phyloP scores from a whole-genome alignment of 2,113 vertebrate species.

The Lichenostomus cassidix region DNA sequence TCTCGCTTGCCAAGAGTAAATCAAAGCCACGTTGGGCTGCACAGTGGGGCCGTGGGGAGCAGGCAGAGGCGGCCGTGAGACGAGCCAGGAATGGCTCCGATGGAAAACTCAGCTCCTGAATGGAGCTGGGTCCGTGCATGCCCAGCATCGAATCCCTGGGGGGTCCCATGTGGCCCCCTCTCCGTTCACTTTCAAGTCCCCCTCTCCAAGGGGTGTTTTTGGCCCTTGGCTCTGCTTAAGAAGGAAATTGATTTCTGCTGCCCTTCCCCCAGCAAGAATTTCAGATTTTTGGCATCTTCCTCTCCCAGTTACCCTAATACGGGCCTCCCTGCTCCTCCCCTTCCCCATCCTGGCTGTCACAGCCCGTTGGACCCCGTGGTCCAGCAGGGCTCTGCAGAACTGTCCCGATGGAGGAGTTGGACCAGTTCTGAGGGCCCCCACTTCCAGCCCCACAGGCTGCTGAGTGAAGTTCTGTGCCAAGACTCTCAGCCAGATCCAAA shows the following conservation, averaged over 20 bases:
- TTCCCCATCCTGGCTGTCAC: neutral
- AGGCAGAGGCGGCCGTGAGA: neutral
- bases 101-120: neutral
- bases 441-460: neutral
- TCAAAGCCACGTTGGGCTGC: constrained; percentile 16
- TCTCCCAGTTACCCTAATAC: constrained; percentile 3
- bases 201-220: neutral
- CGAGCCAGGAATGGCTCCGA: accelerated
- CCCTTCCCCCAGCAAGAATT: constrained; percentile 45
- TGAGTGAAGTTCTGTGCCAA: neutral
- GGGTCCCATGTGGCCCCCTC: neutral
- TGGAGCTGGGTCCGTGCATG: neutral
- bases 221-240: neutral
- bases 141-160: neutral
- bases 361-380: neutral
- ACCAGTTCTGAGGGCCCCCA: neutral
- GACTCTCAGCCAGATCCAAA: neutral
- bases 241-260: neutral
- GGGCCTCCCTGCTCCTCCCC: constrained; percentile 31
- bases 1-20: constrained; percentile 52
- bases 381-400: neutral
- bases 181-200: neutral
- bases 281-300: neutral
- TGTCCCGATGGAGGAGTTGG: neutral
- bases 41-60: neutral